Base-by-base conservation (phyloP, 1,140 invertebrate species). In the Rhyzopertha dominica region DNA sequence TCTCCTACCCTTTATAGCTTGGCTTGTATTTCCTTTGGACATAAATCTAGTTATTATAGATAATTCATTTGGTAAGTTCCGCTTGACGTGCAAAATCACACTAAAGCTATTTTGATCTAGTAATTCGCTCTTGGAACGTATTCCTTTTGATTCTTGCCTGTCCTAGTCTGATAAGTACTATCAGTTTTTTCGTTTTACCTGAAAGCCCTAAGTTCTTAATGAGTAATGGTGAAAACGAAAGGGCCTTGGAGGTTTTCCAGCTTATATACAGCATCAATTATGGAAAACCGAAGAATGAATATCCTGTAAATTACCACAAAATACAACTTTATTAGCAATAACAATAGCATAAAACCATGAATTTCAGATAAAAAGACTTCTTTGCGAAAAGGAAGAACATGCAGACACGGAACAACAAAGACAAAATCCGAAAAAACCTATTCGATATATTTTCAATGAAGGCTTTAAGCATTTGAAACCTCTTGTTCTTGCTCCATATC, bases 121-220 rank as follows among this genome's bases (percentile, higher is more conserved):
- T n/a, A n/a, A n/a, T 78, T 19, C 74, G 84, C 61, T 81, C 81
- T 1, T 92, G 87, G 87, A 78, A 87, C 47, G 68, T 90, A 7
- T 90, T 84, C 64, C 66, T 90, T 0, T 68, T 81, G 4, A 47
- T 75, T 0, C 75, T 78, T 38, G 78, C 78, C 0, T 22, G 86
- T 20, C 82, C 86, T 3, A 78, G 78, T 16, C 52, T 89, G 0
- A 49, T 82, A 4, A 77, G 79, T 5, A 77, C 75, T 1, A 31
- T 79, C 7, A 64, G 75, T 0, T 74, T 87, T 32, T 69, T 76
- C 30, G 81, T 82, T 51, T 72, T 88, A 3, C 81, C 85, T 0
- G 88, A 91, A 62, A 90, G 84, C 58, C 87, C 87, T 4, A 89
- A 89, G 63, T 90, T 85, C 62, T 66, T 88, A 0, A 84, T 91